Conservation (phyloP, 2,797 vertebrate genomes). For the Naso thynnoides region DNA sequence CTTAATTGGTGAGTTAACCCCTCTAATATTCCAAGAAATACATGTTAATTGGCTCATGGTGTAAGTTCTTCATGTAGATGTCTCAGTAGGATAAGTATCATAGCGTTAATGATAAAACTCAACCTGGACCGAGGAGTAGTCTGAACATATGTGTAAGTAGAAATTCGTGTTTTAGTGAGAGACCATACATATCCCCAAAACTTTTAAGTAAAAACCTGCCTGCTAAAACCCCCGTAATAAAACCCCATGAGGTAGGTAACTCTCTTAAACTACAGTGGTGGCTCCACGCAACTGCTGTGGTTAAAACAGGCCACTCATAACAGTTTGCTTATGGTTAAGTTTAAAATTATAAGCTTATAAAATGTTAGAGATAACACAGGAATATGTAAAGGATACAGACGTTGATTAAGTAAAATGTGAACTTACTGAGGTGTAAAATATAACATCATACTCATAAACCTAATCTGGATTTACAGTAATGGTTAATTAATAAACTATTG, state of each 20-base stretch:
- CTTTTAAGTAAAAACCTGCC: background rate
- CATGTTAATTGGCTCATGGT: background rate
- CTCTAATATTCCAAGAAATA: slow-evolving; percentile 2
- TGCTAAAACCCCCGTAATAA: background rate
- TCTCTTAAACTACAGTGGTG: background rate
- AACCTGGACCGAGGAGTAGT: background rate
- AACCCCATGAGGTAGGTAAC: background rate
- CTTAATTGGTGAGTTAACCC: slow-evolving; percentile 6
- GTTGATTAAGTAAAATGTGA: background rate
- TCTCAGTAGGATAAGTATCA: background rate
- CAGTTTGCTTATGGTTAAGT: background rate
- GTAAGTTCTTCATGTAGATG: background rate
- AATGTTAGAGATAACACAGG: no score
- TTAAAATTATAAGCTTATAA: no score
- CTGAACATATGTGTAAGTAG: background rate
- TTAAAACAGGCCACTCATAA: background rate
- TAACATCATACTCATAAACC: background rate
- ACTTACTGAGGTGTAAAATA: background rate
- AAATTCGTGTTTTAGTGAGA: background rate
- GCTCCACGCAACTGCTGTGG: background rate
- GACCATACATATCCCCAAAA: background rate
- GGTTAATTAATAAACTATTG: background rate
- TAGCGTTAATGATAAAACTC: no score
- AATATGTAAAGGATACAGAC: no score
- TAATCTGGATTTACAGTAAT: background rate